Conservation (phyloP, 2,888 invertebrate genomes). For the Asteroscopus sphinx region DNA sequence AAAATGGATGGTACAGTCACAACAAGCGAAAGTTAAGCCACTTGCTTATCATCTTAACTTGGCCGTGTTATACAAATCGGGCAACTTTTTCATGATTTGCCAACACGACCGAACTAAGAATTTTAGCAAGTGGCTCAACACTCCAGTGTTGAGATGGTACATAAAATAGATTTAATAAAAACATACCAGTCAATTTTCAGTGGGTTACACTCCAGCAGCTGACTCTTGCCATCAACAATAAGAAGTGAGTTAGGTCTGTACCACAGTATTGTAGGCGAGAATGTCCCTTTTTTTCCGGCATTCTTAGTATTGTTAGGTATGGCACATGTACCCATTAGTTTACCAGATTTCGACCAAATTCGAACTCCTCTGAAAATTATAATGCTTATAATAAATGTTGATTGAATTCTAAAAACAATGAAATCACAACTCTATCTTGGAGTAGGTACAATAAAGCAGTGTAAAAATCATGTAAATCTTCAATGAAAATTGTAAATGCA, state of each 20-base stretch:
- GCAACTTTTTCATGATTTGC: too few species aligned
- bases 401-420: neutral
- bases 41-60: too few species aligned
- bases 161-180: too few species aligned
- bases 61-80: too few species aligned
- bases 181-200: conserved; percentile 76
- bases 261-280: conserved; percentile 91
- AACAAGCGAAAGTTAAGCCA: too few species aligned
- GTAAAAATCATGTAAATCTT: too few species aligned
- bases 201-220: conserved; percentile 91
- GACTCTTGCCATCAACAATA: conserved; percentile 90
- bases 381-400: neutral
- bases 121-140: too few species aligned
- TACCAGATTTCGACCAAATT: conserved; percentile 92
- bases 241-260: conserved; percentile 88
- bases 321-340: conserved; percentile 75
- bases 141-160: too few species aligned
- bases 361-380: conserved; percentile 83
- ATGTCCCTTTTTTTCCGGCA: conserved; percentile 61
- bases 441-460: too few species aligned
- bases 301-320: conserved; percentile 59
- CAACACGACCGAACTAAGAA: too few species aligned
- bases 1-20: too few species aligned
- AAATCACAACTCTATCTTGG: neutral
- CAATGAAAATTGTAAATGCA: too few species aligned